Evolutionary conservation across 2,888 invertebrate species (phyloP), one percentile per base, ranked within the genome.

Genomic region (Liopterus haemorrhoidalis): DNA sequence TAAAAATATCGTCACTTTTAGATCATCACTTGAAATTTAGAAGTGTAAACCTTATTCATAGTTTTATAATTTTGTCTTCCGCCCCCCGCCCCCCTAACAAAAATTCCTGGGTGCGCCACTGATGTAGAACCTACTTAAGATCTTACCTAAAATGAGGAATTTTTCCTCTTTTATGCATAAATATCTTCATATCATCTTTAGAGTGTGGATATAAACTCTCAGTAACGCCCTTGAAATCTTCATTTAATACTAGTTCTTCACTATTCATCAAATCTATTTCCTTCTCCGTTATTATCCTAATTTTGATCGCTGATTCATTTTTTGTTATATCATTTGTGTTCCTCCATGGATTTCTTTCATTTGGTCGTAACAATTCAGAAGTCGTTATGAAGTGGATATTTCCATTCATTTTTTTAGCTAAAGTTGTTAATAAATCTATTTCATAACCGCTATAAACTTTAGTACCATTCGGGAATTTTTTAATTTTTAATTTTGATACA

Each of bases 301-400:
- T 24, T 39, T 45, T 32, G 3, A 15, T 45, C 11, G 21, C 20
- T 2, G 39, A 16, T 16, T 21, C 11, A 11, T 45, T 25, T 19
- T 15, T 3, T 14, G 16, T 11, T n/a, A 45, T 5, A 19, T 25
- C 45, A 32, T 45, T 45, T 2, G 45, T 39, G 15, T 31, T 16
- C 27, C 45, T 28, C 45, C 45, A 45, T 12, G 45, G 45, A 20
- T 45, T 45, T 32, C 45, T 45, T 38, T 39, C 45, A n/a, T 27
- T 39, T 9, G 14, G 38, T 20, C 27, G 27, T 19, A 39, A n/a
- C 16, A 32, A 33, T 25, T 39, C 38, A 5, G 19, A 19, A 11
- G 39, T 11, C 32, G 32, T 39, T 39, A 32, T 11, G 27, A 45
- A 30, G 2, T 39, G 6, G 9, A 32, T 33, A 16, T 18, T 39